These are phyloP conservation scores for Neelides folsomi DNA, from an alignment of 2,888 invertebrate genomes.

Conservation along the genomic window DNA sequence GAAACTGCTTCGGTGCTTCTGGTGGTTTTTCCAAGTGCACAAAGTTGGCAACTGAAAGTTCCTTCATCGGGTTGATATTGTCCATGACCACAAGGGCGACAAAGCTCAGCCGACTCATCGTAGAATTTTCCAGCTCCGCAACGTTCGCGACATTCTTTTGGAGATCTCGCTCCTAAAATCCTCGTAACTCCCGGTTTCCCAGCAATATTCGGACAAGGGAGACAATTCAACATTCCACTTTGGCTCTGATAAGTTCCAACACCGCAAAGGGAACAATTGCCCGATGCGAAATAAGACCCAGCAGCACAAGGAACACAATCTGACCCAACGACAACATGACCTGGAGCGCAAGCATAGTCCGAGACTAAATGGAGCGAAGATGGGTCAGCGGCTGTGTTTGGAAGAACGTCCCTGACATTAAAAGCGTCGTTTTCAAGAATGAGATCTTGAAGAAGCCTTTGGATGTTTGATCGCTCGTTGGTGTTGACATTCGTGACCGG, in stretches of 20 bases:
- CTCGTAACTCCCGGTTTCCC: conserved; percentile 81
- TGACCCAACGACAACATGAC: conserved; percentile 68
- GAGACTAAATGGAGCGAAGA: conserved; percentile 73
- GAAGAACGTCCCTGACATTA: conserved; percentile 79
- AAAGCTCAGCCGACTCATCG: conserved; percentile 73
- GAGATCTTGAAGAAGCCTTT: conserved; percentile 69
- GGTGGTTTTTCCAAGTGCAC: conserved; percentile 83
- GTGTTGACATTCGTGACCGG: conserved; percentile 75
- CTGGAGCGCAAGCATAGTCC: conserved; percentile 81
- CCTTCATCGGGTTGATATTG: conserved; percentile 85
- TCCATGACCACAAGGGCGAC: conserved; percentile 84
- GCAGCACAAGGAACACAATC: conserved; percentile 63
- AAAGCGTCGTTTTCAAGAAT: conserved; percentile 89
- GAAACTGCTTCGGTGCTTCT: conserved; percentile 79
- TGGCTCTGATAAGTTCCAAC: conserved; percentile 88
- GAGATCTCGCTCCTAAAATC: conserved; percentile 63
- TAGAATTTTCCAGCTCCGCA: conserved; percentile 90
- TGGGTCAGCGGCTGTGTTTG: conserved; percentile 87
- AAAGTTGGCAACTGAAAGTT: conserved; percentile 73
- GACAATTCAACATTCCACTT: conserved; percentile 76
- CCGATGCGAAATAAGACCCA: conserved; percentile 72
- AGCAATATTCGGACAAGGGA: conserved; percentile 74
- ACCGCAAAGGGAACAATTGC: conserved; percentile 69
- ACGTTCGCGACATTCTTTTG: conserved; percentile 47
- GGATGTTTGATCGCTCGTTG: conserved; percentile 71